Conservation (phyloP, 2,797 vertebrate genomes). For the Loris lydekkerianus region DNA sequence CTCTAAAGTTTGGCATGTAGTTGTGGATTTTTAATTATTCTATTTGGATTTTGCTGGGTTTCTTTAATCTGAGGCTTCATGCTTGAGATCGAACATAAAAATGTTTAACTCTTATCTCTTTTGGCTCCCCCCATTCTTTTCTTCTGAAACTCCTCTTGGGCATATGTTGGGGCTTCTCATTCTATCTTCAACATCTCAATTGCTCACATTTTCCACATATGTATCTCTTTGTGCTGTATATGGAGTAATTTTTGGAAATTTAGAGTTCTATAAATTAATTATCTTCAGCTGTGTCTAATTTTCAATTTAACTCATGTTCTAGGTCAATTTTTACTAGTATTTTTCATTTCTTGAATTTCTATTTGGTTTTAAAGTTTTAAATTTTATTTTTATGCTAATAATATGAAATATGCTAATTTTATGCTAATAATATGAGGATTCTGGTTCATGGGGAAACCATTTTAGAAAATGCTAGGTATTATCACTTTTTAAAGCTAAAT, state of each 20-base stretch:
- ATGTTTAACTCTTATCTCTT: not conserved
- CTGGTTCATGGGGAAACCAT: not conserved
- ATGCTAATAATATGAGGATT: not conserved
- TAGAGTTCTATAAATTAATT: not conserved
- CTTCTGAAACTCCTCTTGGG: not conserved
- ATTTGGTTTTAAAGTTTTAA: not conserved
- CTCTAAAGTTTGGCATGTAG: not conserved
- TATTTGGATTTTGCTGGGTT: not conserved
- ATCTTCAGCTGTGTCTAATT: not conserved
- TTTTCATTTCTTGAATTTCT: not conserved
- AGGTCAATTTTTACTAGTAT: not conserved
- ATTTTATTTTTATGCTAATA: not conserved
- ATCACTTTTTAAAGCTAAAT: constrained; percentile 2
- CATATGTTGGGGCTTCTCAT: not conserved
- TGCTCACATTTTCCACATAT: not conserved
- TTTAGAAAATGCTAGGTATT: not conserved
- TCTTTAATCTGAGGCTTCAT: not conserved
- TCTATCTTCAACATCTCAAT: not conserved
- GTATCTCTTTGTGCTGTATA: not conserved
- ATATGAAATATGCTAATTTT: not conserved
- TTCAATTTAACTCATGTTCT: not conserved
- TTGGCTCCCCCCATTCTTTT: not conserved
- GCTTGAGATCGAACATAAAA: not conserved
- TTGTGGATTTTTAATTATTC: not conserved
- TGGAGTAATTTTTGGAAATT: not conserved